These are phyloP conservation scores for Drosophila ohnishii DNA, from an alignment of 1,140 invertebrate genomes.

Conservation along the genomic window DNA sequence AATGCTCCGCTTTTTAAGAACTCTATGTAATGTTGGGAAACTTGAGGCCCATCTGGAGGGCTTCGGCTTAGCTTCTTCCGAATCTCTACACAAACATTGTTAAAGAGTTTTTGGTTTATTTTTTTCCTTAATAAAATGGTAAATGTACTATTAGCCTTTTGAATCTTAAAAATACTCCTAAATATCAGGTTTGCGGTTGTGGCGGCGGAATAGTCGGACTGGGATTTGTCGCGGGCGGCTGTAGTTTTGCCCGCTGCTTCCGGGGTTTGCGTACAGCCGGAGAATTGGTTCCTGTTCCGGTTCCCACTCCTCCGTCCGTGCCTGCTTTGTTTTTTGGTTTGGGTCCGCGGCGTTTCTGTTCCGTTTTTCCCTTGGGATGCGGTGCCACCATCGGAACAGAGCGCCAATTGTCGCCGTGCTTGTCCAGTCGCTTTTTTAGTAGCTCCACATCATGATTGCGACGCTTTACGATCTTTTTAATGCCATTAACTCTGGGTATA, in stretches of 20 bases:
- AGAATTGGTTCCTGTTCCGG: constrained; percentile 1
- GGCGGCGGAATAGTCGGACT: constrained; percentile 3
- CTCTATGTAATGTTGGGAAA: background rate
- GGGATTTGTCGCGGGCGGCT: background rate
- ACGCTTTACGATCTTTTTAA: constrained; percentile 70
- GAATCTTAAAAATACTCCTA: constrained; percentile 3
- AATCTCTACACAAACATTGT: background rate
- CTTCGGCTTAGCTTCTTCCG: background rate
- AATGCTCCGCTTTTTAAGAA: constrained; percentile 7
- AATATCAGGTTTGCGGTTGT: constrained; percentile 16
- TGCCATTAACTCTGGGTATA: constrained; percentile 63
- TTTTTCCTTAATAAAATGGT: constrained; percentile 12
- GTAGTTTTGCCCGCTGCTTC: constrained; percentile 63
- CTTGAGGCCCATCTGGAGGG: no score
- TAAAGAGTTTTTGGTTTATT: background rate
- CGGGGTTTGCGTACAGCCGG: constrained; percentile 49
- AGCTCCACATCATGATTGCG: constrained; percentile 67
- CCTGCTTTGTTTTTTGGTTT: constrained; percentile 69
- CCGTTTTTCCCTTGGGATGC: constrained; percentile 75
- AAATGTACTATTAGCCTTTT: constrained; percentile 17
- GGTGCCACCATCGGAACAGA: constrained; percentile 71
- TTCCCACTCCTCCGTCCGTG: background rate
- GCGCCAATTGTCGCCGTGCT: constrained; percentile 75
- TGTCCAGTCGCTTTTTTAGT: constrained; percentile 70
- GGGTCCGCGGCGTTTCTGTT: constrained; percentile 73